Evolutionary conservation across 2,888 invertebrate species (phyloP).

Genomic region (Lapara coniferarum): DNA sequence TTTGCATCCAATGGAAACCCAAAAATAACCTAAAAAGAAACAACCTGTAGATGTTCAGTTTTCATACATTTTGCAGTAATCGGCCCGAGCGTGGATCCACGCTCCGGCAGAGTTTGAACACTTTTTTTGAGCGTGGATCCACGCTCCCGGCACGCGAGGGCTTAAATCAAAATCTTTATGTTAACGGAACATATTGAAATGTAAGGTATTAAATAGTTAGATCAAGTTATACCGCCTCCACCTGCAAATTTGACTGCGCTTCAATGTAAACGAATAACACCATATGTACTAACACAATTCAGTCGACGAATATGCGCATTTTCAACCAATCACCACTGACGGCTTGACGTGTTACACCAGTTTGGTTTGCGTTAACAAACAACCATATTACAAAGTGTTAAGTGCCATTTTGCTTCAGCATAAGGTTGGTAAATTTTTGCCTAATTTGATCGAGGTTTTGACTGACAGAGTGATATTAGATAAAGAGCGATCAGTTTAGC

Average conservation of each 20-base stretch:
- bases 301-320: conserved; percentile 51
- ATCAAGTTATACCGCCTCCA: conserved; percentile 11
- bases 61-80: too few species aligned
- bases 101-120: too few species aligned
- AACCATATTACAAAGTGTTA: conserved; percentile 36
- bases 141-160: too few species aligned
- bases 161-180: too few species aligned
- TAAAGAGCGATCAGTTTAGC: conserved; percentile 19
- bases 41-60: too few species aligned
- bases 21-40: too few species aligned
- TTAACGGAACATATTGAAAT: too few species aligned
- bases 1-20: too few species aligned
- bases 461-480: conserved; percentile 22
- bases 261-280: conserved; percentile 12
- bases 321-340: conserved; percentile 61
- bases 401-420: conserved; percentile 30
- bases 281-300: conserved; percentile 21
- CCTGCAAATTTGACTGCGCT: neutral
- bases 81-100: too few species aligned
- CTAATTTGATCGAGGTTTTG: conserved; percentile 30
- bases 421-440: conserved; percentile 18
- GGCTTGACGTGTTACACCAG: conserved; percentile 60
- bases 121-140: too few species aligned
- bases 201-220: too few species aligned
- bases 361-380: neutral